Conservation (phyloP, 2,797 vertebrate species). For the Parauchenoglanis ngamensis region DNA sequence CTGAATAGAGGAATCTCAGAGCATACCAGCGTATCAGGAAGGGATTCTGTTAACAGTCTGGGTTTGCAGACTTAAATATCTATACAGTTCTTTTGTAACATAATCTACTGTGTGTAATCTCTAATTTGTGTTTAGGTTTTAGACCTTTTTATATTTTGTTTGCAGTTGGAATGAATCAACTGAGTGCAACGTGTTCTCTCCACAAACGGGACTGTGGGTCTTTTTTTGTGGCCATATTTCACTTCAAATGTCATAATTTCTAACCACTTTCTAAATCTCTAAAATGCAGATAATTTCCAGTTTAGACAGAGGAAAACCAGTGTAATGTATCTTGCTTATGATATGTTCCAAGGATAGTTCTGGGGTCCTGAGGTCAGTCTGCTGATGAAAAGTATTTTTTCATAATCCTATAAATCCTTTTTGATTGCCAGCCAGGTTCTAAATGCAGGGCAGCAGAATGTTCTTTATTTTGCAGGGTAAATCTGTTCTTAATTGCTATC, state of each 20-base stretch:
- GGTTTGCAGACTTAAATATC: not conserved
- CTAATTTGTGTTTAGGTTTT: not conserved
- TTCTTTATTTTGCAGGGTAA: slow-evolving; percentile 3
- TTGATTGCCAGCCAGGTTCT: not conserved
- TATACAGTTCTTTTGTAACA: slow-evolving; percentile 1
- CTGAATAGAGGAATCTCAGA: not conserved
- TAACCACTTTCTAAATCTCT: slow-evolving; percentile 2
- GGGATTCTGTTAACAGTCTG: not conserved
- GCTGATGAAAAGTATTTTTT: not conserved
- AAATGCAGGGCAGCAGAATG: not conserved
- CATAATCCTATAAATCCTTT: not conserved
- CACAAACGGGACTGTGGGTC: slow-evolving; percentile 28
- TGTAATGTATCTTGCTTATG: not conserved
- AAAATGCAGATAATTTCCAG: slow-evolving; percentile 20
- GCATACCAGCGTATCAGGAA: not conserved
- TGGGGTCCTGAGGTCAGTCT: not conserved
- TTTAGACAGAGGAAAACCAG: not conserved
- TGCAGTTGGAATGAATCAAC: slow-evolving; percentile 9
- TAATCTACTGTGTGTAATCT: not conserved
- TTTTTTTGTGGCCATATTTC: slow-evolving; percentile 21
- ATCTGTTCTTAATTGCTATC: slow-evolving; percentile 3
- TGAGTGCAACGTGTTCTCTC: not conserved
- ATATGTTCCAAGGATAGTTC: not conserved
- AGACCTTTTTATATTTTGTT: not conserved
- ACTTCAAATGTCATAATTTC: slow-evolving; percentile 31